Evolutionary conservation across 2,113 vertebrate species (phyloP), one percentile per base, ranked within the genome.

Genomic region (Sardina pilchardus): DNA sequence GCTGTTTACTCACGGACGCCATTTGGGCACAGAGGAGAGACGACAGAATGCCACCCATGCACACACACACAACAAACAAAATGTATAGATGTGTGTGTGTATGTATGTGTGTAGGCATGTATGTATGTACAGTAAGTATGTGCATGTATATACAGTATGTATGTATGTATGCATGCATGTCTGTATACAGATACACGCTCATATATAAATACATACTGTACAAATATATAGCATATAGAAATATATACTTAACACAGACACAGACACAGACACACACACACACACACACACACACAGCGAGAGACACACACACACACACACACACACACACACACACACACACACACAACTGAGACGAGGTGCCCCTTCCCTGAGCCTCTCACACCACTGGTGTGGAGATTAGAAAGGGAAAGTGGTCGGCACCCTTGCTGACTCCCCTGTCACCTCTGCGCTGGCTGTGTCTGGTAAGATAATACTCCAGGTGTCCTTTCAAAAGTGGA

Each of bases 1-100:
- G 83, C 84, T 90, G 87, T 88, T 88, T 90, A 87, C 89, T 87
- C 86, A 82, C 45, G 24, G 84, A 85, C 80, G 84, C 84, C 84
- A 87, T 90, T 86, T 88, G 85, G 14, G 47, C 63, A 24, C 84
- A 83, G 75, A 83, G 44, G 59, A 78, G 59, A 86, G 78, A 81
- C 82, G 81, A 71, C 59, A 84, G 21, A 82, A 85, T 86, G 75
- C 75, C 87, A 88, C 86, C 85, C 84, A 82, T 81, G 14, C 84
- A 36, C 45, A 82, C n/a, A 53, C 19, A 82, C 45, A 78, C 80
- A 85, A 34, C 17, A 59, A n/a, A 59, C 56, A n/a, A n/a, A 59
- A n/a, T n/a, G n/a, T 19, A 7, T 19, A 59, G 19, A 59, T 59
- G 56, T 10, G 56, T 59, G 56, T 59, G 56, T 63, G 21, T 63